Conservation (phyloP, 2,888 invertebrate genomes). For the Heterodera filipjevi region DNA sequence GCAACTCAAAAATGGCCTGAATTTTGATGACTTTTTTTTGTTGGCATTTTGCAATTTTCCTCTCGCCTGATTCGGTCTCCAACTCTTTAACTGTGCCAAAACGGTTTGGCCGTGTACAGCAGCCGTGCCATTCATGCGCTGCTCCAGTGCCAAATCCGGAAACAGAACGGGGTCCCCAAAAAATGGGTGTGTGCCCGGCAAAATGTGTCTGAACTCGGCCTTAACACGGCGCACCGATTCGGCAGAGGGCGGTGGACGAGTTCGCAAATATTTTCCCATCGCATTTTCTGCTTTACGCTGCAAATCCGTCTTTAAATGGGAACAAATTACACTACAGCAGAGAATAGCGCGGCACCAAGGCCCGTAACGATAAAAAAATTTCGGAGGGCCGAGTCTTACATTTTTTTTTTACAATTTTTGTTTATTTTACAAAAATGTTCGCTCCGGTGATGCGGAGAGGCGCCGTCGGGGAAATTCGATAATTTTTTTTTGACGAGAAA, state of each 20-base stretch:
- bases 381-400: no score
- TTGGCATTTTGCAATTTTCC: neutral
- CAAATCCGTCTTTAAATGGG: slow-evolving; percentile 67
- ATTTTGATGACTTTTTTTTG: neutral
- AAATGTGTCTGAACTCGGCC: slow-evolving; percentile 59
- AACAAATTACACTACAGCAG: no score
- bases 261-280: slow-evolving; percentile 84
- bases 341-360: no score
- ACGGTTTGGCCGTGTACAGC: neutral
- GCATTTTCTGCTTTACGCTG: slow-evolving; percentile 82
- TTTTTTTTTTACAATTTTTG: no score
- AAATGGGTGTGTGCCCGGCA: slow-evolving; percentile 40
- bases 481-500: no score
- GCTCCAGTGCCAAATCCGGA: slow-evolving; percentile 17
- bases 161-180: slow-evolving; percentile 28
- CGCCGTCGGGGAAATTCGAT: no score
- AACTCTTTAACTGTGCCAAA: slow-evolving; percentile 49
- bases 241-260: slow-evolving; percentile 83
- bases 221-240: slow-evolving; percentile 88
- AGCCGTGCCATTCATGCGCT: neutral
- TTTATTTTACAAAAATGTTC: no score
- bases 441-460: no score
- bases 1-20: slow-evolving; percentile 86
- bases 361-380: no score
- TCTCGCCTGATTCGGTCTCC: slow-evolving; percentile 41